A percentile compares a stretch with the other conserved stretches of the same genome.
Conservation (phyloP, 2,797 vertebrate species). For the Myotis findleyi region DNA sequence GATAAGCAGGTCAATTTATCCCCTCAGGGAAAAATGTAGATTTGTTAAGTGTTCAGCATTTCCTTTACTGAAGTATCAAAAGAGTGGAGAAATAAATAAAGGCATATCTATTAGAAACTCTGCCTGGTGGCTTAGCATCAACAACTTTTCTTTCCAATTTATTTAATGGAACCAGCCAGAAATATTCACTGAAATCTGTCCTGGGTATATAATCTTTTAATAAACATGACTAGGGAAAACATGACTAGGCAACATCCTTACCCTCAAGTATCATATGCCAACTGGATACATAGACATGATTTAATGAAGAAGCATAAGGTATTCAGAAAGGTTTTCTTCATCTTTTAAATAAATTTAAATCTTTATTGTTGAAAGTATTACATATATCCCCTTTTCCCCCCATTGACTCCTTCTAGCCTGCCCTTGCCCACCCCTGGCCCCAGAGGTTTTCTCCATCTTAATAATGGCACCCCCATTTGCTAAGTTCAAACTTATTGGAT, state of each 20-base stretch:
- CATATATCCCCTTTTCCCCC: too few relatives aligned
- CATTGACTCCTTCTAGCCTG: too few relatives aligned
- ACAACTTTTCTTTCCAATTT: background rate
- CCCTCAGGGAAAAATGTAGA: constrained; percentile 13
- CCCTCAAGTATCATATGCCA: background rate
- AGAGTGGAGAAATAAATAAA: background rate
- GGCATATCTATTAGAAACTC: background rate
- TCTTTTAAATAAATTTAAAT: too few relatives aligned
- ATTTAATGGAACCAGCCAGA: background rate
- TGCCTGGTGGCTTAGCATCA: background rate
- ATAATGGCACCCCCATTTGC: background rate
- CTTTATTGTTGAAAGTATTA: too few relatives aligned
- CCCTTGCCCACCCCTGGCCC: too few relatives aligned
- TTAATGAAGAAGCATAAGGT: constrained; percentile 25
- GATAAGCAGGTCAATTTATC: constrained; percentile 23
- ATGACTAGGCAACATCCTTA: background rate
- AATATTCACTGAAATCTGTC: background rate
- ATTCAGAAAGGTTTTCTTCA: constrained; percentile 27
- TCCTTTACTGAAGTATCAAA: constrained; percentile 8
- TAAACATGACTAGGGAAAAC: constrained; percentile 57
- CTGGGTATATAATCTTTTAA: background rate
- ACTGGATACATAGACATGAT: background rate
- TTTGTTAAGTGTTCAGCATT: background rate
- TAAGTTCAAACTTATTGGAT: background rate
- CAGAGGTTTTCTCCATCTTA: background rate